Evolutionary conservation across 1,140 invertebrate genomes (phyloP).

Genomic region (Arctopsyche grandis): DNA sequence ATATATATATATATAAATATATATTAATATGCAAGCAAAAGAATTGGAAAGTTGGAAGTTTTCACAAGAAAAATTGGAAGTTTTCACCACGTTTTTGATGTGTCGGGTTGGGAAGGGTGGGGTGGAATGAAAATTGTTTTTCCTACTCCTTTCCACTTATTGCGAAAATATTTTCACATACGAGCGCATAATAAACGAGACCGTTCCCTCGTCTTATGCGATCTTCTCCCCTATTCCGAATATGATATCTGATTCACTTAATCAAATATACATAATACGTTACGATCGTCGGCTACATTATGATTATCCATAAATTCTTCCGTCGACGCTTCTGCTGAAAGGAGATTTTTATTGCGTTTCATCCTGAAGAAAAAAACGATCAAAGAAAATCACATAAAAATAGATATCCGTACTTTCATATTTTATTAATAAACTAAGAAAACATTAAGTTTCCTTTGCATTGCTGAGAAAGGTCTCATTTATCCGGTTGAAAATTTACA

Average conservation of each 20-base stretch:
- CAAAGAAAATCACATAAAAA: not conserved
- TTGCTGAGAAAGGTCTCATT: not conserved
- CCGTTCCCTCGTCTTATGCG: not conserved
- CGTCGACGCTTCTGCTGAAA: not conserved
- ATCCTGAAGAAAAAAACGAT: not conserved
- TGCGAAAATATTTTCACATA: constrained; percentile 34
- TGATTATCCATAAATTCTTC: constrained; percentile 36
- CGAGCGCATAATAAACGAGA: constrained; percentile 24
- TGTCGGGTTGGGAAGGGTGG: not conserved
- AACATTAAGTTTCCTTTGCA: too few species aligned
- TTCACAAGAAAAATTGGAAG: not conserved
- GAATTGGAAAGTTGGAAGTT: too few species aligned
- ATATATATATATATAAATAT: too few species aligned
- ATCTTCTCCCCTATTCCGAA: constrained; percentile 11
- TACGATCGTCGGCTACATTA: constrained; percentile 28
- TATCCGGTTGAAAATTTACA: not conserved
- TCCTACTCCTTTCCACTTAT: constrained; percentile 16
- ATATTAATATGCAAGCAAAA: too few species aligned
- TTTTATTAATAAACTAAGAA: too few species aligned
- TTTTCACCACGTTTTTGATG: constrained; percentile 2
- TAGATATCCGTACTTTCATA: not conserved
- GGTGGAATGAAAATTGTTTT: constrained; percentile 34
- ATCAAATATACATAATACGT: constrained; percentile 40
- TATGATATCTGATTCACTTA: constrained; percentile 37
- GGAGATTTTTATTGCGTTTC: constrained; percentile 7